These are phyloP conservation scores for Grantiella picta DNA, from an alignment of 2,113 vertebrate species.

Conservation along the genomic window DNA sequence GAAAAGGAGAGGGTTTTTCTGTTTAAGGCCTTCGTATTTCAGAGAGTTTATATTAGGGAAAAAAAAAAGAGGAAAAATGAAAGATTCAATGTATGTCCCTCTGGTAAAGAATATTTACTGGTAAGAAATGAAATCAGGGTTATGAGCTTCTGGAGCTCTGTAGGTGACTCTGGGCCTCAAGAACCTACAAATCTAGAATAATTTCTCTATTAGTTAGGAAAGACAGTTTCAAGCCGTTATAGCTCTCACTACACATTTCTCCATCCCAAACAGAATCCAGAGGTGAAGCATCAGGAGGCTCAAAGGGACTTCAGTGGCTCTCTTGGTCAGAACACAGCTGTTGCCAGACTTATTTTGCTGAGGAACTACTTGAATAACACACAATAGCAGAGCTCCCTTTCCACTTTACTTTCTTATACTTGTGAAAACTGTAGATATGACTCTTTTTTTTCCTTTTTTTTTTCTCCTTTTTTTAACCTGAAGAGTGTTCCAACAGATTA, in stretches of 20 bases:
- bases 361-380: not conserved
- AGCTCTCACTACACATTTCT: not conserved
- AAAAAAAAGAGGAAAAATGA: not conserved
- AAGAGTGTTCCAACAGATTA: not conserved
- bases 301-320: not conserved
- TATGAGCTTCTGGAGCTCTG: not conserved
- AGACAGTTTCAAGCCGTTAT: not conserved
- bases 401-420: not conserved
- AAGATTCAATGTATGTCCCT: not conserved
- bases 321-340: not conserved
- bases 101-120: not conserved
- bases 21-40: not conserved
- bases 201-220: not conserved
- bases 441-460: too few relatives aligned
- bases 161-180: not conserved
- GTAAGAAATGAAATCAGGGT: not conserved
- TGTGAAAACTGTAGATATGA: not conserved
- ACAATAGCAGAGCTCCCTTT: not conserved
- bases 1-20: not conserved
- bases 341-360: not conserved
- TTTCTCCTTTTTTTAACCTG: not conserved
- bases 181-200: not conserved
- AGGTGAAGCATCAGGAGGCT: not conserved
- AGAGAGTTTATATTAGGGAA: not conserved
- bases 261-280: not conserved